Conservation (phyloP, 2,888 invertebrate genomes). For the Tenthredo distinguenda region DNA sequence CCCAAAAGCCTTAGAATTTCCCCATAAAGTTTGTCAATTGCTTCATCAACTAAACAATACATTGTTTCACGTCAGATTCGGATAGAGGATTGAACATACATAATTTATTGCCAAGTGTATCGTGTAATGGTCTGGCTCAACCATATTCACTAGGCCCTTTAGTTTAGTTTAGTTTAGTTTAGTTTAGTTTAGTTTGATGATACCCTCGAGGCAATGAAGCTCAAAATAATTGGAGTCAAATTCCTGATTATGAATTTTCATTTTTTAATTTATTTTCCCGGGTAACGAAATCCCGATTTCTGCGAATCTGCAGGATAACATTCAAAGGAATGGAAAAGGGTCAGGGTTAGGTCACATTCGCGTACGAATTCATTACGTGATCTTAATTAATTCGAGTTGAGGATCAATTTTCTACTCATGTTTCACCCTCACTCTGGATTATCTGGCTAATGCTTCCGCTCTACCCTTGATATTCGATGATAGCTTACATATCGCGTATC, state of each 20-base stretch:
- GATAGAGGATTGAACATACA: no score
- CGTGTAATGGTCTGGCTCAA: no score
- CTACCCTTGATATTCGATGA: neutral
- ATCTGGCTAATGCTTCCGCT: neutral
- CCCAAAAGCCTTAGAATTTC: no score
- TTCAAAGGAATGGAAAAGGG: neutral
- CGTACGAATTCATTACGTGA: neutral
- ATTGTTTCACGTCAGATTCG: no score
- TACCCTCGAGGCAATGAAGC: neutral
- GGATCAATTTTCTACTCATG: neutral
- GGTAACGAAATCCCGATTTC: neutral
- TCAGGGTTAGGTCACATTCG: neutral
- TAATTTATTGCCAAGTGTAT: no score
- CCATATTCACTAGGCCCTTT: neutral
- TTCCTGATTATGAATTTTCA: neutral
- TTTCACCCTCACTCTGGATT: neutral
- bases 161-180: neutral
- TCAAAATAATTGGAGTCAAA: neutral
- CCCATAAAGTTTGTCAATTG: no score
- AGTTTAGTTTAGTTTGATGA: neutral
- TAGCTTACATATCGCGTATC: neutral
- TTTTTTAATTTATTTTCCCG: neutral
- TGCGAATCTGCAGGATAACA: neutral
- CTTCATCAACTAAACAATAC: no score
- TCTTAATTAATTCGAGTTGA: neutral